Conservation (phyloP, 2,113 vertebrate genomes). For the Synchiropus splendidus region DNA sequence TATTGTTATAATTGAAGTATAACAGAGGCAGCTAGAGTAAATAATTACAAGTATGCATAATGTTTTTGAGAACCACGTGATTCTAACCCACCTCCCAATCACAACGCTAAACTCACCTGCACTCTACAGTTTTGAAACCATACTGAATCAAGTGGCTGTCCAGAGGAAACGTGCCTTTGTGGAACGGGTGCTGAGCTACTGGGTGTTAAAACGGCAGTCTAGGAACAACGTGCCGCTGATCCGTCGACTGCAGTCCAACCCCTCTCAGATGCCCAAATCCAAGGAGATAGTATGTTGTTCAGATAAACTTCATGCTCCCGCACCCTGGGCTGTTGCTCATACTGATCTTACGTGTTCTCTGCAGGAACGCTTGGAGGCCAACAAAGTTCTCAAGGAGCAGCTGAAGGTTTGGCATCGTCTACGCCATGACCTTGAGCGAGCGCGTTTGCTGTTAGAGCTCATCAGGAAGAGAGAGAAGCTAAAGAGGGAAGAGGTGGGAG, state of each 20-base stretch:
- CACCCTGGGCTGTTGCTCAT: not conserved
- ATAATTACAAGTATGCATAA: too few relatives aligned
- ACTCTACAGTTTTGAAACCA: slow-evolving; percentile 79
- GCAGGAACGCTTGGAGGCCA: slow-evolving; percentile 76
- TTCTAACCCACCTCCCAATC: not conserved
- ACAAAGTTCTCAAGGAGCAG: slow-evolving; percentile 84
- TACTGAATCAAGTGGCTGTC: slow-evolving; percentile 92
- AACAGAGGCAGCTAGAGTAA: too few relatives aligned
- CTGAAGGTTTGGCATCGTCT: slow-evolving; percentile 94
- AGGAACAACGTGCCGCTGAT: slow-evolving; percentile 91
- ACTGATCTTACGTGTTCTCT: not conserved
- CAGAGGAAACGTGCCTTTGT: slow-evolving; percentile 92
- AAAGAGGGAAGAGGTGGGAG: slow-evolving; percentile 87
- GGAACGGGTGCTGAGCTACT: slow-evolving; percentile 90
- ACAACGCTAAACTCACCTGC: too few relatives aligned
- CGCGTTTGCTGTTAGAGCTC: slow-evolving; percentile 86
- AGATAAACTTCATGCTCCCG: not conserved
- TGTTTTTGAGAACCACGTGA: too few relatives aligned
- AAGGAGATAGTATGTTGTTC: slow-evolving; percentile 68
- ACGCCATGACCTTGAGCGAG: slow-evolving; percentile 91
- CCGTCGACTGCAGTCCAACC: slow-evolving; percentile 85
- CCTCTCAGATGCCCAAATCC: slow-evolving; percentile 73
- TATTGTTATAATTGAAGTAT: too few relatives aligned
- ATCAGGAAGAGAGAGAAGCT: slow-evolving; percentile 97
- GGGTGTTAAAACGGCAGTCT: slow-evolving; percentile 90